Evolutionary conservation across 2,113 vertebrate genomes (phyloP).

Genomic region (Lepus americanus): DNA sequence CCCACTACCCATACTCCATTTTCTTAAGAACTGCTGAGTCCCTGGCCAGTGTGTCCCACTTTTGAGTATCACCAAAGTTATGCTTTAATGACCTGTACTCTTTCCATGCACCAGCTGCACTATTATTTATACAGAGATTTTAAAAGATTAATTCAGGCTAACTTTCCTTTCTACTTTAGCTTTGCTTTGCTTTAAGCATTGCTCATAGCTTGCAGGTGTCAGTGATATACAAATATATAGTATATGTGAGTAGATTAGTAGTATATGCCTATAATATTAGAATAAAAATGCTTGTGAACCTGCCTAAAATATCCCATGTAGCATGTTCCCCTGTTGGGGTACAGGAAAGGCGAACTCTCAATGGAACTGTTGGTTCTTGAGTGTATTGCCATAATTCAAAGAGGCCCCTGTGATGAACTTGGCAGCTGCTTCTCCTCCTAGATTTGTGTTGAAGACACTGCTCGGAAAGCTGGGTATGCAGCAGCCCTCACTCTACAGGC

Average conservation of each 20-base stretch:
- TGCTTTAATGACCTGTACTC: not conserved
- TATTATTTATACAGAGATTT: conserved; percentile 12
- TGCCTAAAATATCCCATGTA: not conserved
- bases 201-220: conserved; percentile 12
- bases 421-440: not conserved
- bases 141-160: conserved; percentile 38
- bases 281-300: conserved; percentile 29
- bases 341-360: not conserved
- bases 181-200: conserved; percentile 50
- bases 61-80: not conserved
- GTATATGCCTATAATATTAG: not conserved
- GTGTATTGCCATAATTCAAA: not conserved
- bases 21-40: conserved; percentile 35
- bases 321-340: not conserved
- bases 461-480: not conserved
- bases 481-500: not conserved
- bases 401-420: not conserved
- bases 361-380: not conserved
- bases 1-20: not conserved
- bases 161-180: conserved; percentile 31
- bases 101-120: not conserved
- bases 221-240: not conserved
- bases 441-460: not conserved
- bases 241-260: no score
- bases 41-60: not conserved